phyloP scores from a whole-genome alignment of 2,113 vertebrate species.

The Galbula dea region DNA sequence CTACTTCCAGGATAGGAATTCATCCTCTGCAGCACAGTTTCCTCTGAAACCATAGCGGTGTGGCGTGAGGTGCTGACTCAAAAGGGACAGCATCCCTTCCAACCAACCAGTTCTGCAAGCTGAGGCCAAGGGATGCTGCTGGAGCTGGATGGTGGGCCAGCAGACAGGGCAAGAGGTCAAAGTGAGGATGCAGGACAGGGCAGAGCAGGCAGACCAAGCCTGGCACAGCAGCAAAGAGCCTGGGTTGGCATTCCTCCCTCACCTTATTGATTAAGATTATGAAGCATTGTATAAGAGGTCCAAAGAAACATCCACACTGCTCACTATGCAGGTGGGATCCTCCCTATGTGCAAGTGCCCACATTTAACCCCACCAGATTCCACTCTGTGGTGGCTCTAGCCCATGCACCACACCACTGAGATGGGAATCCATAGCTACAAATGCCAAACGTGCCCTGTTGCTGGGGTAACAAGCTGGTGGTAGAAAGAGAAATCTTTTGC shows the following conservation, averaged over 20 bases:
- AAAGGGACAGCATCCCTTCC: background rate
- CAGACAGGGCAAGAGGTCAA: background rate
- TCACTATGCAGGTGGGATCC: constrained; percentile 13
- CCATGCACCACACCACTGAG: background rate
- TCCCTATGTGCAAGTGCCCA: background rate
- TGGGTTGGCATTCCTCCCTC: background rate
- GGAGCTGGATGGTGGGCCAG: background rate
- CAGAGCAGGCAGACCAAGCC: background rate
- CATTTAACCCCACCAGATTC: background rate
- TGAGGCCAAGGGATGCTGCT: rapidly evolving
- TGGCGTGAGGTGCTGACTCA: background rate
- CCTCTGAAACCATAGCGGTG: background rate
- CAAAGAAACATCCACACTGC: background rate
- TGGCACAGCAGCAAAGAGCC: background rate
- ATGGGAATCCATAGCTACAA: background rate
- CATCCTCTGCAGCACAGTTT: background rate
- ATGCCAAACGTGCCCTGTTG: constrained; percentile 42
- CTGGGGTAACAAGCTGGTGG: constrained; percentile 59
- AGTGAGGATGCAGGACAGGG: background rate
- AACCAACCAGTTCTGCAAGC: background rate
- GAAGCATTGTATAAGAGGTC: background rate
- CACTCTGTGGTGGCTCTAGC: background rate
- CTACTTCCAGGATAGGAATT: background rate
- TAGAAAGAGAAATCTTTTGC: constrained; percentile 15
- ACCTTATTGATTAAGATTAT: background rate